A percentile compares a stretch with the other conserved stretches of the same genome.
These are phyloP conservation scores for Thalpophila matura DNA, from an alignment of 2,888 invertebrate species.

Conservation along the genomic window DNA sequence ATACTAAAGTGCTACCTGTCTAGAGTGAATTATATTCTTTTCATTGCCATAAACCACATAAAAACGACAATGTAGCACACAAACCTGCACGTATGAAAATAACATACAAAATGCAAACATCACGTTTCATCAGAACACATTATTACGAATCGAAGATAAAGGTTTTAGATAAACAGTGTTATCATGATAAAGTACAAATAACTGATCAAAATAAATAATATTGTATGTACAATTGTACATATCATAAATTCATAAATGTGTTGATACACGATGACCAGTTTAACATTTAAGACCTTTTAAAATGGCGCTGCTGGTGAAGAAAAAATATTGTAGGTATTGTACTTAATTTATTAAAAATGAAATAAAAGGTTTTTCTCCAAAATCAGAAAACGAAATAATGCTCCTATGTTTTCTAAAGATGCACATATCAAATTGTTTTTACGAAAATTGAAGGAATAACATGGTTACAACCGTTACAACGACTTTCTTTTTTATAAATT, in stretches of 20 bases:
- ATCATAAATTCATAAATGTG: background rate
- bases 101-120: conserved; percentile 24
- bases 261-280: background rate
- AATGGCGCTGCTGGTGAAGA: background rate
- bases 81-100: conserved; percentile 11
- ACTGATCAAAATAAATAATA: conserved; percentile 16
- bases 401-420: no score
- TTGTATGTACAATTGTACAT: no score
- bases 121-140: conserved; percentile 32
- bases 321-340: no score
- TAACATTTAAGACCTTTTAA: conserved; percentile 3
- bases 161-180: conserved; percentile 17
- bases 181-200: conserved; percentile 11
- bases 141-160: conserved; percentile 23
- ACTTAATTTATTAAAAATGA: no score
- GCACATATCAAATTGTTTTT: no score
- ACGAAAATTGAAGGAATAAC: no score
- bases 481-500: no score
- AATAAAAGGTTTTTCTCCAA: no score
- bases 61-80: conserved; percentile 1
- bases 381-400: no score
- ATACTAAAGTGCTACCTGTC: background rate
- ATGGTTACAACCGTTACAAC: no score
- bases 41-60: background rate
- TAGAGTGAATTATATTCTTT: background rate